phyloP scores from a whole-genome alignment of 2,888 invertebrate species.

The Theretra japonica region DNA sequence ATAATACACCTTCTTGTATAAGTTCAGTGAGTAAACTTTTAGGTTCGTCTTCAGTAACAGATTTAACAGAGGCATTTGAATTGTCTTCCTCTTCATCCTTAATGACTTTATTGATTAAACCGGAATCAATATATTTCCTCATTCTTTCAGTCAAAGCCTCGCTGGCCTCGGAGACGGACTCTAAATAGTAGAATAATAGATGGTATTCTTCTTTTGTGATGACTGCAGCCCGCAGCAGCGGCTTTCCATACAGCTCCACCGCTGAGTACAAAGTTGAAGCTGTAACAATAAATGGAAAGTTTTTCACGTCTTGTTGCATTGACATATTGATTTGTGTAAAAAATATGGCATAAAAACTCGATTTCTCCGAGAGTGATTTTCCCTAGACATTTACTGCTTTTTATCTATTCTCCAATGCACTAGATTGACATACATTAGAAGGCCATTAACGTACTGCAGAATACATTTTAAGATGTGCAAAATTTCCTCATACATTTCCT shows the following conservation, averaged over 20 bases:
- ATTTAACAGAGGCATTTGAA: conserved; percentile 53
- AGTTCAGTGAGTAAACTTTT: conserved; percentile 77
- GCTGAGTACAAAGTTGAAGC: conserved; percentile 85
- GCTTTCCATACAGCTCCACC: conserved; percentile 86
- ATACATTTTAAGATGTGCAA: neutral
- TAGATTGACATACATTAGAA: conserved; percentile 7
- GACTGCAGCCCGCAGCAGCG: conserved; percentile 80
- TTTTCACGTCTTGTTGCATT: neutral
- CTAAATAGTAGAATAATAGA: conserved; percentile 81
- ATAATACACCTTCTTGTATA: conserved; percentile 76
- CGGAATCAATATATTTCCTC: conserved; percentile 80
- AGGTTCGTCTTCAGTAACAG: conserved; percentile 58
- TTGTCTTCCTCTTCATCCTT: conserved; percentile 55
- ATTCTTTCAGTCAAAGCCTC: conserved; percentile 78
- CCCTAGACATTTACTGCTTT: neutral
- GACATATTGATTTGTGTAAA: neutral
- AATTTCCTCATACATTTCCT: conserved; percentile 16
- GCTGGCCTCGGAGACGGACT: conserved; percentile 80
- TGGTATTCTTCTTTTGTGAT: conserved; percentile 83
- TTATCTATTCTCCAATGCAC: neutral
- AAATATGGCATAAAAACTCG: neutral
- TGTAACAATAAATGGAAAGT: conserved; percentile 65
- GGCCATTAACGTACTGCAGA: neutral
- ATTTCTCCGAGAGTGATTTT: neutral
- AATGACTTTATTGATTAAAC: conserved; percentile 66